These are phyloP conservation scores for Rotaria macrura DNA, from an alignment of 2,888 invertebrate species.

Conservation along the genomic window DNA sequence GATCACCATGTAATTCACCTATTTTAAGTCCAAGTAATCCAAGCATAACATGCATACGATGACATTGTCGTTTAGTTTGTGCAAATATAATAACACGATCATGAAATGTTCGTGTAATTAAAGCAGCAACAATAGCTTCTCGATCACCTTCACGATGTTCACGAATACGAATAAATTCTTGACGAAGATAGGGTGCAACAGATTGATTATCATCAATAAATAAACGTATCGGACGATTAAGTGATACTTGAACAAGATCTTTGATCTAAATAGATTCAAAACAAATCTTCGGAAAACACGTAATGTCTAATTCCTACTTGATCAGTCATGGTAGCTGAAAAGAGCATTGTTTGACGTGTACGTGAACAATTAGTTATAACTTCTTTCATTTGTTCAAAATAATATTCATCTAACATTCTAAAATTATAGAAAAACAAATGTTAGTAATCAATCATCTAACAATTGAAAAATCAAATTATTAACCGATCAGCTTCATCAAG, in stretches of 20 bases:
- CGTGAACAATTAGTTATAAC: conserved; percentile 80
- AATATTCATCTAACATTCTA: conserved; percentile 86
- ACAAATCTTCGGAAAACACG: background rate
- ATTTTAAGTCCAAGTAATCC: conserved; percentile 76
- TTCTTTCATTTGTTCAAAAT: conserved; percentile 97
- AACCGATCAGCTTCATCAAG: conserved; percentile 65
- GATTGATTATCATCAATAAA: conserved; percentile 92
- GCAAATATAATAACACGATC: conserved; percentile 87
- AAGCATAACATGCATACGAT: conserved; percentile 77
- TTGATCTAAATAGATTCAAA: conserved; percentile 53
- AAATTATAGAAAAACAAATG: conserved; percentile 51
- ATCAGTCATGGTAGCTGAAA: conserved; percentile 99
- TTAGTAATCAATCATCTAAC: too few relatives aligned
- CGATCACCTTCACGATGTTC: conserved; percentile 74
- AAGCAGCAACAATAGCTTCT: conserved; percentile 66
- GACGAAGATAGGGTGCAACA: conserved; percentile 82
- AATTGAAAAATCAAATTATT: too few relatives aligned
- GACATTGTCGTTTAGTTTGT: conserved; percentile 87
- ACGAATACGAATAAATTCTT: conserved; percentile 84
- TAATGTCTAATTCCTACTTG: conserved; percentile 56
- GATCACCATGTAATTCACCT: conserved; percentile 83
- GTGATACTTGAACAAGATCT: conserved; percentile 80
- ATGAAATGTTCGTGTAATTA: conserved; percentile 75
- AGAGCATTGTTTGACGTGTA: conserved; percentile 85
- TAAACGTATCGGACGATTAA: conserved; percentile 79